Base-by-base conservation (phyloP, 2,797 vertebrate species). In the Borostomias antarcticus region DNA sequence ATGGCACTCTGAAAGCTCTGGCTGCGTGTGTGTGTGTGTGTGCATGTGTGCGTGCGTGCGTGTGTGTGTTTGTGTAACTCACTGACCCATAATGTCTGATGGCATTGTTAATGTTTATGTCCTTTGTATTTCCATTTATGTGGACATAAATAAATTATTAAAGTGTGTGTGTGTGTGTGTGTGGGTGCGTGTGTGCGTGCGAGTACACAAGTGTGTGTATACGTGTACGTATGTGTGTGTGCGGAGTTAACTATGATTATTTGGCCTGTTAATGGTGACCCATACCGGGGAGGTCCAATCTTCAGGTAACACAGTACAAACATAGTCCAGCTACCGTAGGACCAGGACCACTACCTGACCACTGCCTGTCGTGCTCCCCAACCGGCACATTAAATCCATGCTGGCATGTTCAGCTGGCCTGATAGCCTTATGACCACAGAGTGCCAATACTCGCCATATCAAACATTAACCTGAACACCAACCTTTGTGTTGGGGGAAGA, bases 371-470 rank as follows among this genome's bases (percentile, higher is more conserved):
- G 9, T 9, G 17, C 37, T 26, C 47, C 26, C 33, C 4, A 48
- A 5, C 28, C 1, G 35, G 37, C 28, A 35, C 11, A 64, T 62
- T 21, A 65, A 1, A 28, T 4, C 15, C n/a, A 11, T 10, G 35
- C 37, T 37, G 60, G 21, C 64, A 48, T 25, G 69, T 66, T 79
- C 65, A 70, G n/a, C 67, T 57, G 48, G 29, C 64, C 35, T 48
- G 30, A 76, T 67, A 69, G 60, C 53, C 82, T 74, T 77, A 75
- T 80, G 65, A 75, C 59, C 17, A 47, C 32, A 56, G 19, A 37
- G 28, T 69, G 72, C 51, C 58, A 3, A 4, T 79, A 78, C 70
- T 57, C 64, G 7, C 8, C 3, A 64, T n/a, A 76, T 80, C 35
- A 72, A 58, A 70, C 69, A 78, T 77, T 40, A 74, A 72, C 63